A percentile compares a stretch with the other conserved stretches of the same genome.
These are phyloP conservation scores for Anarhynchus alexandrinus DNA, from an alignment of 2,113 vertebrate genomes.

Conservation along the genomic window DNA sequence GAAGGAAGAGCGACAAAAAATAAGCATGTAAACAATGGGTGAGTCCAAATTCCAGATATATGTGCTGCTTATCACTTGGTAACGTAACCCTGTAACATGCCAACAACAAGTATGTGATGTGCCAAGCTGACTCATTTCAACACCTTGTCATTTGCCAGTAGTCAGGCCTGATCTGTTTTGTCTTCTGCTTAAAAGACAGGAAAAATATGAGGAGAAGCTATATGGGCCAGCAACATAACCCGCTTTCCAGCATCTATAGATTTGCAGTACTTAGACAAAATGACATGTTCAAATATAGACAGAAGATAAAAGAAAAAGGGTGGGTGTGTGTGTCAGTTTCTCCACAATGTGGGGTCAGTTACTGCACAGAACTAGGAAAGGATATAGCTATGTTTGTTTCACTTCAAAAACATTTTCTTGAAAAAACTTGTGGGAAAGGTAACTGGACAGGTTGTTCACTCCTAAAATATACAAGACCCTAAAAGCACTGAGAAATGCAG, in stretches of 20 bases:
- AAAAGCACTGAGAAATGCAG: neutral
- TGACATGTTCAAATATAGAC: accelerated
- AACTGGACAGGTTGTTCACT: neutral
- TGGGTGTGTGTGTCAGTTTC: neutral
- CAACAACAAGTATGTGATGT: neutral
- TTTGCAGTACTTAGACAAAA: neutral
- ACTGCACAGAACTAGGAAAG: neutral
- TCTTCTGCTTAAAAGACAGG: neutral
- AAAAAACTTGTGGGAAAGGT: neutral
- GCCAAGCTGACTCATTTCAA: neutral
- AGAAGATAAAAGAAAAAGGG: neutral
- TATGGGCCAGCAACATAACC: accelerated
- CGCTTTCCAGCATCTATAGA: accelerated
- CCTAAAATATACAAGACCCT: too few species aligned
- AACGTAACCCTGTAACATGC: neutral
- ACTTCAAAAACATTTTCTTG: neutral
- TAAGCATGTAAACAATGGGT: neutral
- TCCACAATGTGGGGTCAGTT: neutral
- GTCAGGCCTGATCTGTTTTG: neutral
- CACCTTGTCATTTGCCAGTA: neutral
- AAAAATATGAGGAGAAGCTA: neutral
- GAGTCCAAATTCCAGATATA: neutral
- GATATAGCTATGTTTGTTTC: accelerated
- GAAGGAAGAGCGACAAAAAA: neutral
- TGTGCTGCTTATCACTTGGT: neutral